These are phyloP conservation scores for Calcarius lapponicus DNA, from an alignment of 2,797 vertebrate species.

Conservation along the genomic window DNA sequence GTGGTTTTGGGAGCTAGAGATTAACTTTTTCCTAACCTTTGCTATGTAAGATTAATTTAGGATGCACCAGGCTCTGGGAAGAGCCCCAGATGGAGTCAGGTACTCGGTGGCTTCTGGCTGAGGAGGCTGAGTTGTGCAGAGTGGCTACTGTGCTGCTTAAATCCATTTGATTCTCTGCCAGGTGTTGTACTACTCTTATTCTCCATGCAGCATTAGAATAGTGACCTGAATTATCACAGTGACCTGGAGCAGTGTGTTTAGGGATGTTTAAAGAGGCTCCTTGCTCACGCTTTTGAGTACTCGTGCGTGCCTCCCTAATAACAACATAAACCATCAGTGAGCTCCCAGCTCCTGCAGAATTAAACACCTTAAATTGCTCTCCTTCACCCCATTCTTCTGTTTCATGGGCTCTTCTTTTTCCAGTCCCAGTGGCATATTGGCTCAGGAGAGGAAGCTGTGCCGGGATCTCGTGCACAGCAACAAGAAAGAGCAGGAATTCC, in stretches of 20 bases:
- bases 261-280: not conserved
- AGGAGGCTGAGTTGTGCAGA: not conserved
- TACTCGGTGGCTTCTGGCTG: not conserved
- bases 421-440: constrained; percentile 89
- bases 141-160: not conserved
- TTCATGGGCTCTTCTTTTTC: not conserved
- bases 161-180: not conserved
- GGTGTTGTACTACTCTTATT: not conserved
- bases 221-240: not conserved
- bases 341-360: not conserved
- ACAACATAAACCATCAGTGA: not conserved
- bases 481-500: constrained; percentile 93
- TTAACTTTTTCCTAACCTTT: not conserved
- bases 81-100: not conserved
- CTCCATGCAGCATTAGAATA: not conserved
- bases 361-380: not conserved
- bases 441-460: constrained; percentile 90
- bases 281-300: not conserved
- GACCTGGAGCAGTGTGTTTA: not conserved
- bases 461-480: constrained; percentile 91
- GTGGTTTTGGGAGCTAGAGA: not conserved
- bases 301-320: not conserved
- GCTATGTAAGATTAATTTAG: not conserved
- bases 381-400: not conserved
- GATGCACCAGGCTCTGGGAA: not conserved